Conservation (phyloP, 2,797 vertebrate genomes). For the Cryptoblepharus egeriae region DNA sequence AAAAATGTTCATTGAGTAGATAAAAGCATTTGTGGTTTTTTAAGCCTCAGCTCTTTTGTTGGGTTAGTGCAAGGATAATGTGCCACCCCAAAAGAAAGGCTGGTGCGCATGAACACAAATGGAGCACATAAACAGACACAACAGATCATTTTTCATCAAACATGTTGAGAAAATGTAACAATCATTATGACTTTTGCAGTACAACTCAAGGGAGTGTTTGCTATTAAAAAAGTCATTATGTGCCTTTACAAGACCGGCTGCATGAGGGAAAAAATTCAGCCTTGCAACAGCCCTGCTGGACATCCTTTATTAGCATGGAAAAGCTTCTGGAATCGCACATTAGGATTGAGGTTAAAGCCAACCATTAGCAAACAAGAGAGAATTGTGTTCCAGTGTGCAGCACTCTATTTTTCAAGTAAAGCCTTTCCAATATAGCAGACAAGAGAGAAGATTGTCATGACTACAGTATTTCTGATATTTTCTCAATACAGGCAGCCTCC, state of each 20-base stretch:
- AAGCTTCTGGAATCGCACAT: not conserved
- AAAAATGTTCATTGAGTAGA: too few species aligned
- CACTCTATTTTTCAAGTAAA: too few species aligned
- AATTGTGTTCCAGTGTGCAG: not conserved
- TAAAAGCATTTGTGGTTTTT: too few species aligned
- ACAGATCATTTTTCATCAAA: too few species aligned
- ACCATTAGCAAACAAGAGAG: not conserved
- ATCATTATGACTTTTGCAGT: constrained; percentile 9
- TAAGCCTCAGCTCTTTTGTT: too few species aligned
- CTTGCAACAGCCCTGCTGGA: not conserved
- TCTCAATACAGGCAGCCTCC: too few species aligned
- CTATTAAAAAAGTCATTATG: constrained; percentile 22
- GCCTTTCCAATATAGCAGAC: not conserved
- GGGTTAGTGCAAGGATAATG: too few species aligned
- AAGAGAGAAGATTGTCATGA: too few species aligned
- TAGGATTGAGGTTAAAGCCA: not conserved
- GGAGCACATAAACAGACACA: too few species aligned
- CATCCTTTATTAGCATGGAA: not conserved
- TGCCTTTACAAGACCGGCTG: not conserved
- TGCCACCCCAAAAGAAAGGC: too few species aligned
- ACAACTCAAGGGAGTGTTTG: not conserved
- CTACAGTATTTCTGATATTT: too few species aligned
- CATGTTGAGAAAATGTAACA: not conserved
- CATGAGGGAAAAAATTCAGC: constrained; percentile 53
- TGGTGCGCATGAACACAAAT: too few species aligned